Conservation (phyloP, 2,113 vertebrate species). For the Phasianus colchicus region DNA sequence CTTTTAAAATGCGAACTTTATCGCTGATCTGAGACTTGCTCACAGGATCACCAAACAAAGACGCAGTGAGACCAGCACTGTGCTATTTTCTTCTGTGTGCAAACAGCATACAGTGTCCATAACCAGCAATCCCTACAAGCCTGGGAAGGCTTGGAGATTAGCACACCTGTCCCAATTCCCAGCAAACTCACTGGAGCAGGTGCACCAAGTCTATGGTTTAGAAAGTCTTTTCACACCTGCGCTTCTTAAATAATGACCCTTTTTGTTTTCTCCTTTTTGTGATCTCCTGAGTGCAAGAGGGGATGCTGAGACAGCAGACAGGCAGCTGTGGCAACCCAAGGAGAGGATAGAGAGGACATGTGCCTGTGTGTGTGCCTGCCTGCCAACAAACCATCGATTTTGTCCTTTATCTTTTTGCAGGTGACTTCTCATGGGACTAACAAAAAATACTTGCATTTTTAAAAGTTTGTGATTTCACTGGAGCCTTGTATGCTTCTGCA, state of each 20-base stretch:
- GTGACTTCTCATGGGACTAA: constrained; percentile 48
- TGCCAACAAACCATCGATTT: constrained; percentile 58
- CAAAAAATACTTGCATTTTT: constrained; percentile 34
- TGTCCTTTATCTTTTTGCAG: constrained; percentile 58
- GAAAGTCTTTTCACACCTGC: constrained; percentile 61
- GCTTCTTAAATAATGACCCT: constrained; percentile 57
- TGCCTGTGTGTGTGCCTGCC: constrained; percentile 29
- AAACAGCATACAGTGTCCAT: neutral
- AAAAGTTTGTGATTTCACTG: constrained; percentile 22
- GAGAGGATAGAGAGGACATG: constrained; percentile 37
- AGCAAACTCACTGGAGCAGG: constrained; percentile 44
- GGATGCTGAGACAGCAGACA: constrained; percentile 61
- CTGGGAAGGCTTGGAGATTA: constrained; percentile 4
- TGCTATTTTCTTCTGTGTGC: neutral
- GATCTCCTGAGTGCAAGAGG: constrained; percentile 39
- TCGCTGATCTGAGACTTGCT: neutral
- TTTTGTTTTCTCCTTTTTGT: constrained; percentile 51
- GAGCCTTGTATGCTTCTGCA: neutral
- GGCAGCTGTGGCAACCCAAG: constrained; percentile 59
- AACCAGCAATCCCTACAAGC: neutral
- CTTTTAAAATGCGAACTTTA: neutral
- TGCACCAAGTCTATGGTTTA: constrained; percentile 37
- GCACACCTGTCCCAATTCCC: constrained; percentile 41
- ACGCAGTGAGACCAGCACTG: neutral
- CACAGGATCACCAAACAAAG: neutral